phyloP scores from a whole-genome alignment of 2,113 vertebrate genomes.

The cat (Felis catus) region F.catus_Fca126_mat1.0 CM031421.1:113699501-113700000 shows the following conservation, averaged over 20 bases:
- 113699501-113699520: fast-evolving
- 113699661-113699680: not conserved
- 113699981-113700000: not conserved
- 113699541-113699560: fast-evolving
- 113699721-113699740: not conserved
- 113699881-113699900: not conserved
- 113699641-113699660: fast-evolving
- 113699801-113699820: not conserved
- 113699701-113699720: not conserved
- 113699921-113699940: not conserved
- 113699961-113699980: too few species aligned
- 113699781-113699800: not conserved
- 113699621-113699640: fast-evolving
- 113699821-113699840: not conserved
- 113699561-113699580: not conserved
- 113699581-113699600: too few species aligned
- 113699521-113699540: too few species aligned
- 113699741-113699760: not conserved
- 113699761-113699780: not conserved
- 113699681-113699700: not conserved
- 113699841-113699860: not conserved
- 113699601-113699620: too few species aligned
- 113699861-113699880: not conserved
- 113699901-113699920: not conserved
- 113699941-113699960: not conserved